Base-by-base conservation (phyloP, 64 coral and sea anemone species). In the Dendronephthya gigantea region DNA sequence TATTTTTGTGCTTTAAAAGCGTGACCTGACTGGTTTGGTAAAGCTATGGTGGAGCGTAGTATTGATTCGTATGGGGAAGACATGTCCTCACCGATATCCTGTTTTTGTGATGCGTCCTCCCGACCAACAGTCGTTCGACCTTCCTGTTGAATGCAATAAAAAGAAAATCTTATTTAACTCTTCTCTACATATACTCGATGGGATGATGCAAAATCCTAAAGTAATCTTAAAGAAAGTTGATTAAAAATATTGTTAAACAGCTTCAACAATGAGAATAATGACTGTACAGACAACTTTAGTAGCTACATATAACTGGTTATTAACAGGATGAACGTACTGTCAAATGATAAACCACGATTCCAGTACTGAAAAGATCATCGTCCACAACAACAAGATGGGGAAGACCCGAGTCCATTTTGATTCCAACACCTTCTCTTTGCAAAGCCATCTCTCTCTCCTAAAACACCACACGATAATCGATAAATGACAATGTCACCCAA, bases 401-500 rank as follows among this genome's bases (percentile, higher is more conserved):
- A 40, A 93, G 87, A 1, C 91, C 84, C 9, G 95, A 98, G 70
- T 98, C 95, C 95, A 98, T 98, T 79, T 98, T 98, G 87, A 98
- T 98, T 22, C 95, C 95, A 83, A 91, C 90, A 49, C 95, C 95
- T 87, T 98, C 95, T 45, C 91, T 87, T 76, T 91, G 87, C 34
- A 98, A 48, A 43, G 88, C 91, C 95, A 98, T 98, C 58, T 98
- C 95, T 74, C 92, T 72, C 52, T 98, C 95, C 95, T 98, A 45
- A 4, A 45, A 82, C 6, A 83, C 10, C 82, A 40, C 23, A 31
- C 11, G 41, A 45, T 45, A 45, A 45, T 45, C 41, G 11, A 6
- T 11, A 45, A 5, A 5, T 45, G 41, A 45, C 10, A 45, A 5
- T 5, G 10, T 5, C 10, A 45, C 41, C 41, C 41, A 45, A 3